Evolutionary conservation across 64 coral and sea anemone genomes (phyloP), one percentile per base, ranked within the genome.

Genomic region (Cladopsammia gracilis): DNA sequence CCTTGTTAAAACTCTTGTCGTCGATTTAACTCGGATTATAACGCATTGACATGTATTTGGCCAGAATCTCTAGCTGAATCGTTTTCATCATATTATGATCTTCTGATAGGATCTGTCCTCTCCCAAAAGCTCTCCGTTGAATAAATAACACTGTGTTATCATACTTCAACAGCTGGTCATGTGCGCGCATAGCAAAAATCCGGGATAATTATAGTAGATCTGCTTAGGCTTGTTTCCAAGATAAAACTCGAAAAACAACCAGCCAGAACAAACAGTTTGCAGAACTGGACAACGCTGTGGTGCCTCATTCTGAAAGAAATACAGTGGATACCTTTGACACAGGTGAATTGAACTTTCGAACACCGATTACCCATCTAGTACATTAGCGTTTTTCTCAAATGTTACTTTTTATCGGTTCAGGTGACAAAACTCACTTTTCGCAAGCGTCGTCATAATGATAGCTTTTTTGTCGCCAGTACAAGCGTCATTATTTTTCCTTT

Each of bases 1-100:
- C 72, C 34, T 75, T 18, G 16, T 18, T 75, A 49, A 75, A 75
- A 75, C 72, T 75, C 18, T 49, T 14, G 72, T 20, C 72, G 46
- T 72, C 70, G 70, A 12, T 72, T 72, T 72, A 50, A 15, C 72
- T 43, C 46, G 72, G 72, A 75, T 75, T 75, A 75, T 20, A 75
- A 75, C 16, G 72, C 16, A 75, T 14, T 75, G 44, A 75, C 46
- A 49, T 75, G 47, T 20, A 49, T 49, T 73, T 73, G 70, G 70
- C 42, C 14, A 73, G 42, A 73, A 45, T 73, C 11, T 18, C 70
- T 43, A 6, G 70, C 70, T 73, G 34, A 45, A 73, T 73, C 70
- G 11, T 43, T 10, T 25, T 12, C 26, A 26, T 73, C 53, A 56
- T 56, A 56, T 56, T 12, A 56, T 73, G 34, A 73, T 73, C 70